A percentile compares a stretch with the other conserved stretches of the same genome.
Evolutionary conservation across 2,888 invertebrate genomes (phyloP).

Genomic region (Arctia plantaginis): DNA sequence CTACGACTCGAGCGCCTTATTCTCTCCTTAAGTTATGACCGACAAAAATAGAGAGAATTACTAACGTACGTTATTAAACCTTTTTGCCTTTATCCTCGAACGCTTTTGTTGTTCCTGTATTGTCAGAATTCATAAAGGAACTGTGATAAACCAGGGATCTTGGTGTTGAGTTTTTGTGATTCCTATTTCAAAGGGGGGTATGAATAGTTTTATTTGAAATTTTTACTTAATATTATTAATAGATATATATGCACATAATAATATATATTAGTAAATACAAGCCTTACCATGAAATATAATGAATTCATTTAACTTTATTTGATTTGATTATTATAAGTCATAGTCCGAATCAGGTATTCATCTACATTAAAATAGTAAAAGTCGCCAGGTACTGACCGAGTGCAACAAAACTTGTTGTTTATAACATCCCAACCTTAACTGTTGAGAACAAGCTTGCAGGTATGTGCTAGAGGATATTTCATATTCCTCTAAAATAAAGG

Average conservation of each 20-base stretch:
- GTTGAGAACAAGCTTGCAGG: too few species aligned
- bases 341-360: too few species aligned
- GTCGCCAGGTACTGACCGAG: too few species aligned
- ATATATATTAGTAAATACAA: not conserved
- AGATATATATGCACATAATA: not conserved
- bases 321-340: too few species aligned
- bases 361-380: too few species aligned
- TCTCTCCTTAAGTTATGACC: slow-evolving; percentile 71
- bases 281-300: not conserved
- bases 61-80: slow-evolving; percentile 63
- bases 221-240: not conserved
- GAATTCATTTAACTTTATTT: not conserved
- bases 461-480: too few species aligned
- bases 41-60: slow-evolving; percentile 60
- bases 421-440: too few species aligned
- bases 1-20: slow-evolving; percentile 70
- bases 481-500: too few species aligned
- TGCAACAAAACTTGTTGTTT: too few species aligned
- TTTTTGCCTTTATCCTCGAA: slow-evolving; percentile 57
- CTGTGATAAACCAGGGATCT: slow-evolving; percentile 44
- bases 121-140: slow-evolving; percentile 48
- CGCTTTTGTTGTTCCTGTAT: slow-evolving; percentile 53
- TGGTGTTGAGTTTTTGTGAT: slow-evolving; percentile 40
- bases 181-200: slow-evolving; percentile 24
- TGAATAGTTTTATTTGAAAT: slow-evolving; percentile 5